Evolutionary conservation across 2,797 vertebrate genomes (phyloP).

Genomic region (Chaetophractus vellerosus): DNA sequence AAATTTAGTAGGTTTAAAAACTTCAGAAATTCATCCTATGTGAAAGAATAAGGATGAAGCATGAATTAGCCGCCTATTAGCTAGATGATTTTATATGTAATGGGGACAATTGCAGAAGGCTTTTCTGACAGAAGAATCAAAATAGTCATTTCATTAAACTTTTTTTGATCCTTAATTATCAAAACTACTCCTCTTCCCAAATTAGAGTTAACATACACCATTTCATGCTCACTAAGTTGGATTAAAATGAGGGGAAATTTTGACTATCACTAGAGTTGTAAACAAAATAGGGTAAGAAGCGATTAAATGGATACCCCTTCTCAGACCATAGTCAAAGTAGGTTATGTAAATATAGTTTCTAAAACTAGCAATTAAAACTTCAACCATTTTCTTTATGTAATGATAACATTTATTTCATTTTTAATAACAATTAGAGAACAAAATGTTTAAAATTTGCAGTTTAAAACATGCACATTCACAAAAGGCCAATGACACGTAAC

Average conservation of each 20-base stretch:
- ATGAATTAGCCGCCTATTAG: neutral
- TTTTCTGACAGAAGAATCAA: constrained; percentile 21
- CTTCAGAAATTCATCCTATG: neutral
- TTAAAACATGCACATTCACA: constrained; percentile 98
- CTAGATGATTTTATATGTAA: constrained; percentile 7
- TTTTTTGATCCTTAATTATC: neutral
- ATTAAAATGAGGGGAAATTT: constrained; percentile 28
- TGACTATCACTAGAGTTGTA: neutral
- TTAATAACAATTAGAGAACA: constrained; percentile 96
- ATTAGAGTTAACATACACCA: neutral
- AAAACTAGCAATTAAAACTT: constrained; percentile 75
- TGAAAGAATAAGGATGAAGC: neutral
- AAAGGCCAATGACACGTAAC: constrained; percentile 93
- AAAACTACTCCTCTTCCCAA: neutral
- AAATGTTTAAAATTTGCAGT: constrained; percentile 97
- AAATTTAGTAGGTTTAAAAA: neutral
- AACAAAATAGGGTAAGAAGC: constrained; percentile 1
- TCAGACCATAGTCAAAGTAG: neutral
- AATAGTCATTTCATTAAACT: neutral
- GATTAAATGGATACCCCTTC: neutral
- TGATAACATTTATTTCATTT: constrained; percentile 96
- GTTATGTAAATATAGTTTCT: constrained; percentile 51
- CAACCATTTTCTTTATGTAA: constrained; percentile 83
- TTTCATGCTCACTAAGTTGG: neutral
- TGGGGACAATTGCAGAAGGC: neutral